phyloP scores from a whole-genome alignment of 2,113 vertebrate species.

The Poeciliopsis turrubarensis region DNA sequence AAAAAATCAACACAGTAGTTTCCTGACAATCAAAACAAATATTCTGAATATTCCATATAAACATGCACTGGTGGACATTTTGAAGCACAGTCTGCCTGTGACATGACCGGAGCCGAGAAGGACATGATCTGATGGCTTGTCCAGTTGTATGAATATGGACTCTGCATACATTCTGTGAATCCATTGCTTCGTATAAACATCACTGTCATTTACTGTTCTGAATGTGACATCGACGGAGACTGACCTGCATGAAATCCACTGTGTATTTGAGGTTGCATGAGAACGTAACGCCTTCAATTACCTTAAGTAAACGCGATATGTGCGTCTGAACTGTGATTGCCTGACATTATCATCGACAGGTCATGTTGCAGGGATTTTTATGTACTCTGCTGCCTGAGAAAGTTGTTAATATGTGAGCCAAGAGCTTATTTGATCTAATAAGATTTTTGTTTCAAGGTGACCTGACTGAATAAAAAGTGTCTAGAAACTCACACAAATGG shows the following conservation, averaged over 20 bases:
- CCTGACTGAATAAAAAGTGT: neutral
- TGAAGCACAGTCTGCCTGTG: neutral
- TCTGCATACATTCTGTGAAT: slow-evolving; percentile 28
- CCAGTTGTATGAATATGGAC: slow-evolving; percentile 32
- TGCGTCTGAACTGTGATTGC: neutral
- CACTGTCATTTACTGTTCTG: slow-evolving; percentile 38
- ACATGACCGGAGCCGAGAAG: slow-evolving; percentile 24
- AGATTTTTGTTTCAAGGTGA: slow-evolving; percentile 19
- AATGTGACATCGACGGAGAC: slow-evolving; percentile 36
- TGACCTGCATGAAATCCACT: slow-evolving; percentile 20
- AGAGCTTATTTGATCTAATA: neutral
- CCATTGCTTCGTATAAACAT: slow-evolving; percentile 15
- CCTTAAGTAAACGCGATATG: neutral
- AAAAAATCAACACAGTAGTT: slow-evolving; percentile 1
- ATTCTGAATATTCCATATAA: slow-evolving; percentile 22
- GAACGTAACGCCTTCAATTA: slow-evolving; percentile 24
- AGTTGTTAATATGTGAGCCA: neutral
- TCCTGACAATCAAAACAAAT: slow-evolving; percentile 31
- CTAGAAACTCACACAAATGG: neutral
- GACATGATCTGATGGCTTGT: slow-evolving; percentile 27
- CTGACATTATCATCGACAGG: slow-evolving; percentile 1
- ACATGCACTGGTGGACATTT: neutral
- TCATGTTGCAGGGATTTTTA: neutral
- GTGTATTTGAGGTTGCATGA: slow-evolving; percentile 19
- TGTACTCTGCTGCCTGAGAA: neutral